Percentiles rank a stretch among this genome's conserved stretches.
phyloP scores from a whole-genome alignment of 1,140 invertebrate species.

The Megalonaias nervosa region DNA sequence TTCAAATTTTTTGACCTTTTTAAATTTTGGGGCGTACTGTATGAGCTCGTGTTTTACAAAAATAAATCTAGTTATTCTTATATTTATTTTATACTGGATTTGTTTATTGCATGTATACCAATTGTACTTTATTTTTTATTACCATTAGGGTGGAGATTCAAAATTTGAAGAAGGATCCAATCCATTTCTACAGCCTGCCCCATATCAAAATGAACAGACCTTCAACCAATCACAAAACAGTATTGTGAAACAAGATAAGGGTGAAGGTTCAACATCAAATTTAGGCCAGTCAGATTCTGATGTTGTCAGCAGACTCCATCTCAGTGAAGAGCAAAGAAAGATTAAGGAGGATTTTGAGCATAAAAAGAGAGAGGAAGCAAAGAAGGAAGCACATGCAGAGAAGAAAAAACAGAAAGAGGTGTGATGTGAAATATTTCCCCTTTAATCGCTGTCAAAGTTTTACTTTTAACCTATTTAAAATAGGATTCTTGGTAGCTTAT shows the following conservation, averaged over 20 bases:
- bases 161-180: constrained; percentile 30
- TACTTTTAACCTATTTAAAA: not conserved
- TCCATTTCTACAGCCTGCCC: constrained; percentile 35
- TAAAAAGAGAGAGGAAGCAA: constrained; percentile 57
- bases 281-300: constrained; percentile 41
- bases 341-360: constrained; percentile 56
- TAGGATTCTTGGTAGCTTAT: not conserved
- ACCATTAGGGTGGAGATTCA: constrained; percentile 4
- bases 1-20: too few species aligned
- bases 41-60: too few species aligned
- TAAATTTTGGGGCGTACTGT: too few species aligned
- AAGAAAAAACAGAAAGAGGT: constrained; percentile 59
- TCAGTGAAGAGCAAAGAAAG: constrained; percentile 55
- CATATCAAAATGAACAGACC: not conserved
- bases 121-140: too few species aligned
- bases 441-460: not conserved
- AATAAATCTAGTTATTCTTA: too few species aligned
- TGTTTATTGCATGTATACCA: too few species aligned
- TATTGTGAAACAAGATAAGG: not conserved
- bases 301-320: constrained; percentile 57
- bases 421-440: not conserved
- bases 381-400: constrained; percentile 49
- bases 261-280: not conserved
- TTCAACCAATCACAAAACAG: constrained; percentile 10
- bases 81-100: too few species aligned